Conservation (phyloP, 2,113 vertebrate genomes). For the Phalacrocorax pelagicus region DNA sequence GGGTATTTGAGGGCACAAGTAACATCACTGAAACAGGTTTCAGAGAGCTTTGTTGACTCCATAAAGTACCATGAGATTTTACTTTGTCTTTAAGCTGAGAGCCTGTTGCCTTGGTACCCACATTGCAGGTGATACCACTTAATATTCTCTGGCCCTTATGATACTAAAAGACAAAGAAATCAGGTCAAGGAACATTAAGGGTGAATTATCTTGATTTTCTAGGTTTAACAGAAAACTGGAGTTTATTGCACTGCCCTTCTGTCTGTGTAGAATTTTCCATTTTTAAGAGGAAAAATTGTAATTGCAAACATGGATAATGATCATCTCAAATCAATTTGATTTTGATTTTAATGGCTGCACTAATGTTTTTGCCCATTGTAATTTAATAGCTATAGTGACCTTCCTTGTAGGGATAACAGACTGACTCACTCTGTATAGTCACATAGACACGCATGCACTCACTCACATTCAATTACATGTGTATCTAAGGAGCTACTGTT, state of each 20-base stretch:
- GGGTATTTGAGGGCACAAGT: neutral
- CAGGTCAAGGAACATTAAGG: neutral
- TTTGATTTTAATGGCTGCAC: conserved; percentile 17
- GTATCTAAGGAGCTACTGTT: neutral
- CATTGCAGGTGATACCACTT: neutral
- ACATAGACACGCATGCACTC: neutral
- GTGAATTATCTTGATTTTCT: conserved; percentile 1
- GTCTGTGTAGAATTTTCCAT: neutral
- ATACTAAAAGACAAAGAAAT: neutral
- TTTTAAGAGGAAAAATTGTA: conserved; percentile 18
- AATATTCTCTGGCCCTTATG: neutral
- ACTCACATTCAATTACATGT: neutral
- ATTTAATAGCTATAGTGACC: conserved; percentile 10
- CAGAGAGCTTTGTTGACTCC: neutral
- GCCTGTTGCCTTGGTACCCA: neutral
- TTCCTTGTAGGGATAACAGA: neutral
- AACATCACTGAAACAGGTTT: neutral
- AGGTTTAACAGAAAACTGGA: neutral
- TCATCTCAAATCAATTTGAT: conserved; percentile 7
- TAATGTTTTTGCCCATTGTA: conserved; percentile 14
- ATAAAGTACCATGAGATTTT: neutral
- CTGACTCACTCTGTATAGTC: neutral
- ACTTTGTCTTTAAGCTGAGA: neutral
- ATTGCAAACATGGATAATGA: neutral
- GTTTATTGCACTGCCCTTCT: neutral